Base-by-base conservation (phyloP, 2,113 vertebrate species). In the Limanda limanda region DNA sequence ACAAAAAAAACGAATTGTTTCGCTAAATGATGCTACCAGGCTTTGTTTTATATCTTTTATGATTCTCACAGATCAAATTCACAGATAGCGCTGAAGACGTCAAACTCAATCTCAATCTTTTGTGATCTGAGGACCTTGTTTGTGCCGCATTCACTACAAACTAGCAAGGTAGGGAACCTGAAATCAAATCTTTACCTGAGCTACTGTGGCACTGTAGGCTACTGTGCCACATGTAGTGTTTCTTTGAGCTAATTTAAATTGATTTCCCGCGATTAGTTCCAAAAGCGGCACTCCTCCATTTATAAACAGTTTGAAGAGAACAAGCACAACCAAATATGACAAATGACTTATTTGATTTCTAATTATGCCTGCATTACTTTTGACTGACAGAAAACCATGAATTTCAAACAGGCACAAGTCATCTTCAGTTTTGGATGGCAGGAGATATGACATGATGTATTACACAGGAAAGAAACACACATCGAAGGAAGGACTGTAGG, bases 281-380 rank as follows among this genome's bases (percentile, higher is more conserved):
- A 18, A 20, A 51, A 18, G 15, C 17, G 17, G 2, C 15, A 5
- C 48, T 13, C 48, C 57, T 60, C n/a, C 27, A 5, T 67, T 54
- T 60, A 61, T 71, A 1, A 31, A 54, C 60, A 21, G 24, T 55
- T 64, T 69, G 54, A 57, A 70, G 61, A 56, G 9, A 55, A 3
- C 10, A 68, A 68, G 40, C 18, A 51, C 47, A 4, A 51, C 9
- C n/a, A 52, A 52, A 40, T 5, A 59, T 72, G 73, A 55, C 18
- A 65, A 52, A 61, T 79, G 42, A 67, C 48, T 40, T 59, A 40
- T 71, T 82, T 40, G 23, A 73, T 78, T 71, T 76, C 80, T 52
- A 75, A 75, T 68, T 69, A 60, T 74, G 55, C 67, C 21, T 51
- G 13, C 1, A 12, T 14, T 79, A 7, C 71, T 68, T 64, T 45